Percentiles rank a stretch among this genome's conserved stretches.
Evolutionary conservation across 2,113 vertebrate genomes (phyloP).

Genomic region (Pipa parva): DNA sequence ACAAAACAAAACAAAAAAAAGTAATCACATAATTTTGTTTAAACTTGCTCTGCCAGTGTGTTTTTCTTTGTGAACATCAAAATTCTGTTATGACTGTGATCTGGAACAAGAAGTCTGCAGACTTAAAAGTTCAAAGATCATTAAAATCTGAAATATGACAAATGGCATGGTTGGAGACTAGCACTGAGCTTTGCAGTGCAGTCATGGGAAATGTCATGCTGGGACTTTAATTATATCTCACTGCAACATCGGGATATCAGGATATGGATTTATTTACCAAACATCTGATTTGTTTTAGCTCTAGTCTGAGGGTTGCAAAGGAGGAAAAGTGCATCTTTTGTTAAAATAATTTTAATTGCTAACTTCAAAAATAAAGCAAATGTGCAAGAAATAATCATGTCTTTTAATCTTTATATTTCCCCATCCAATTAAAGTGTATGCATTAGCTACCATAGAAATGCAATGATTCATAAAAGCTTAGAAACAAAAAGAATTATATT

Average conservation of each 20-base stretch:
- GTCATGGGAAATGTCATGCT: slow-evolving; percentile 13
- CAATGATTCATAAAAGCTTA: no score
- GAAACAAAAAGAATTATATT: no score
- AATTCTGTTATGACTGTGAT: not conserved
- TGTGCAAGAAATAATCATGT: no score
- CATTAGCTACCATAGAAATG: no score
- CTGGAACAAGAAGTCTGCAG: slow-evolving; percentile 5
- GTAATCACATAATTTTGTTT: no score
- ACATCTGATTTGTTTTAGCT: not conserved
- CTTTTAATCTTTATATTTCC: no score
- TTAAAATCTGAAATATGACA: slow-evolving; percentile 14
- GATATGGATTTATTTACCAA: slow-evolving; percentile 17
- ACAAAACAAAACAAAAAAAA: no score
- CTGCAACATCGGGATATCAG: not conserved
- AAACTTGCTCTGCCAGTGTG: not conserved
- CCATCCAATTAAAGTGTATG: no score
- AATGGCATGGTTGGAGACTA: not conserved
- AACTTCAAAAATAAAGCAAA: no score
- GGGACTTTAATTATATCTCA: slow-evolving; percentile 29
- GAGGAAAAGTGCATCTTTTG: no score
- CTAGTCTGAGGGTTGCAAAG: not conserved
- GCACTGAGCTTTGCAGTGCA: not conserved
- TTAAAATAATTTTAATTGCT: no score
- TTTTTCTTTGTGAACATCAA: not conserved
- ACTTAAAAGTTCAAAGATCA: slow-evolving; percentile 7